Evolutionary conservation across 37 sponge, comb jelly and placozoan species (phyloP).

Genomic region (Axinella damicornis): DNA sequence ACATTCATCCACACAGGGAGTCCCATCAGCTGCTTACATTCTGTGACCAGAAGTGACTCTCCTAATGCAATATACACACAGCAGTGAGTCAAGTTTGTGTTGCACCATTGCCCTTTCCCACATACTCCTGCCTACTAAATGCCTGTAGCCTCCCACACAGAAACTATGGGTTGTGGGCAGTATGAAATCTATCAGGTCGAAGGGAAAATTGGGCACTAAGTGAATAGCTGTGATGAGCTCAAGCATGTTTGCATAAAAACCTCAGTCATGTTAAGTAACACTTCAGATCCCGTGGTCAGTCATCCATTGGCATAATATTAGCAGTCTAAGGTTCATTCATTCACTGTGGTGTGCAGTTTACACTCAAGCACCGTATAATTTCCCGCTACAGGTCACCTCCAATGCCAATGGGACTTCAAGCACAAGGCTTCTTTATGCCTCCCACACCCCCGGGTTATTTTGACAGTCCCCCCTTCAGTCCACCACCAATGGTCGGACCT

Average conservation of each 20-base stretch:
- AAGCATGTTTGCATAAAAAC: no score
- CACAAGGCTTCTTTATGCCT: conserved; percentile 41
- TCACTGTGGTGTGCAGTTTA: no score
- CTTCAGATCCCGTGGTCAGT: no score
- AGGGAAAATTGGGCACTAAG: no score
- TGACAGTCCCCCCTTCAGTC: conserved; percentile 49
- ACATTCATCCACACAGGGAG: conserved; percentile 4
- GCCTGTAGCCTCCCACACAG: neutral
- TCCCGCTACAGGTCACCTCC: conserved; percentile 20
- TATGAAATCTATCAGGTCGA: neutral
- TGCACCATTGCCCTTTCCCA: no score
- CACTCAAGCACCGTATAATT: neutral
- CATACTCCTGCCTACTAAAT: no score
- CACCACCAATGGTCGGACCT: conserved; percentile 43
- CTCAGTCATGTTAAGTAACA: no score
- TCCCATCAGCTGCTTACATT: neutral
- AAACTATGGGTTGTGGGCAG: neutral
- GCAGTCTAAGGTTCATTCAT: no score
- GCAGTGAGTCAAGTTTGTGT: conserved; percentile 8
- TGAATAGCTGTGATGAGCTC: no score
- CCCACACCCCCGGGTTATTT: conserved; percentile 45
- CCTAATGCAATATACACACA: conserved; percentile 15
- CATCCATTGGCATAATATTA: no score
- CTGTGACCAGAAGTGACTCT: conserved; percentile 17
- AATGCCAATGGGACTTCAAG: conserved; percentile 22